A percentile compares a stretch with the other conserved stretches of the same genome.
Evolutionary conservation across 2,113 vertebrate genomes (phyloP).

Genomic region (Gorsachius goisagi): DNA sequence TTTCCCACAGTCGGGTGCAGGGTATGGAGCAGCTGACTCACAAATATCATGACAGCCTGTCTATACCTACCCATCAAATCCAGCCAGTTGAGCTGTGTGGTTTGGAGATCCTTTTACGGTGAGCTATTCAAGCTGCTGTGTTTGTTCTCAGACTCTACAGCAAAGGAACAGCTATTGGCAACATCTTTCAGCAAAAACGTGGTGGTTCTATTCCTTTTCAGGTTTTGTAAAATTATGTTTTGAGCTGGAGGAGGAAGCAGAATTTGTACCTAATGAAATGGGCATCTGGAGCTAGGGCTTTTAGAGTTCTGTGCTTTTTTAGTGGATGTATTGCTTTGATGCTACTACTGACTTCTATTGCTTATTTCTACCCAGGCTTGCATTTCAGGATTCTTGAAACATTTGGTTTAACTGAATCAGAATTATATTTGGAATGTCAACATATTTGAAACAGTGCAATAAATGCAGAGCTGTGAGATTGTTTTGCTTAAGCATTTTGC

Average conservation of each 20-base stretch:
- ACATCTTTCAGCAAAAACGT: background rate
- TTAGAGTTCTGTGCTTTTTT: background rate
- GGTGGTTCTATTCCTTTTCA: background rate
- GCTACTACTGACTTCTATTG: background rate
- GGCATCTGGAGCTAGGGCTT: background rate
- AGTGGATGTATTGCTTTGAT: background rate
- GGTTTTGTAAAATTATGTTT: background rate
- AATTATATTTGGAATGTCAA: background rate
- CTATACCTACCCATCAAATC: background rate
- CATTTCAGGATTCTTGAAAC: background rate
- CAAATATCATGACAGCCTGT: background rate
- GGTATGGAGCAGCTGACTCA: background rate
- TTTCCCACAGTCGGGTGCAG: background rate
- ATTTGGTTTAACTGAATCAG: background rate
- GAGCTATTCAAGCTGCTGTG: background rate
- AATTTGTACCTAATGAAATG: background rate
- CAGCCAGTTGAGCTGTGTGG: accelerated
- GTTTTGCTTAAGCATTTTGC: background rate
- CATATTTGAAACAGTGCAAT: background rate
- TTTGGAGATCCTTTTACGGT: background rate
- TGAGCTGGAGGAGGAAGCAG: background rate
- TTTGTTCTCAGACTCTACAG: background rate
- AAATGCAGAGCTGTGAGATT: background rate
- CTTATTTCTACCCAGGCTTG: background rate
- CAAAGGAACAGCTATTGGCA: background rate